phyloP scores from a whole-genome alignment of 2,888 invertebrate species.

The Micropterix aruncella region DNA sequence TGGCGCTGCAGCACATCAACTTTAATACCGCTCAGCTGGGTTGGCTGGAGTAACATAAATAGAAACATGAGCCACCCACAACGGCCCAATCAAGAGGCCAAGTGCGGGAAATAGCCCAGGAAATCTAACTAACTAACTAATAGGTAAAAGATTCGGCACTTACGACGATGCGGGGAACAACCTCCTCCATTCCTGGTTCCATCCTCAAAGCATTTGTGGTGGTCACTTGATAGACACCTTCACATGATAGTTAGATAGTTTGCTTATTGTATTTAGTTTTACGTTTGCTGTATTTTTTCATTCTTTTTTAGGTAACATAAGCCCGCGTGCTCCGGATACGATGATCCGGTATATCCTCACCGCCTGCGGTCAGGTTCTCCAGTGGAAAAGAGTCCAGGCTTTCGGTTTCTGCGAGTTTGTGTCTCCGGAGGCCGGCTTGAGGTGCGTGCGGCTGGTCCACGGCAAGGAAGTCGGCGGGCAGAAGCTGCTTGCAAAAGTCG shows the following conservation, averaged over 20 bases:
- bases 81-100: too few relatives aligned
- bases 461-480: constrained; percentile 88
- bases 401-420: constrained; percentile 98
- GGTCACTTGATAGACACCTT: neutral
- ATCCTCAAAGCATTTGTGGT: neutral
- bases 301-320: constrained; percentile 57
- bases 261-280: neutral
- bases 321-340: constrained; percentile 86
- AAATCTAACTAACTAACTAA: too few relatives aligned
- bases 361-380: constrained; percentile 86
- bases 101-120: too few relatives aligned
- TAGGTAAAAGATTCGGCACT: too few relatives aligned
- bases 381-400: constrained; percentile 95
- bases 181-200: neutral
- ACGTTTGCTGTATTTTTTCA: neutral
- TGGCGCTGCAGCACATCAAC: too few relatives aligned
- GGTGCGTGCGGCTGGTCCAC: constrained; percentile 86
- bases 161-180: neutral
- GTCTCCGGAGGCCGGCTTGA: constrained; percentile 81
- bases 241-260: too few relatives aligned
- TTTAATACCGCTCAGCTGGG: too few relatives aligned
- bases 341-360: constrained; percentile 87
- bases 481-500: constrained; percentile 89
- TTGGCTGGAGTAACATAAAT: too few relatives aligned
- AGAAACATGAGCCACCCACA: too few relatives aligned